Evolutionary conservation across 2,888 invertebrate genomes (phyloP), one percentile per base, ranked within the genome.

Genomic region (Himalopsyche japonica): DNA sequence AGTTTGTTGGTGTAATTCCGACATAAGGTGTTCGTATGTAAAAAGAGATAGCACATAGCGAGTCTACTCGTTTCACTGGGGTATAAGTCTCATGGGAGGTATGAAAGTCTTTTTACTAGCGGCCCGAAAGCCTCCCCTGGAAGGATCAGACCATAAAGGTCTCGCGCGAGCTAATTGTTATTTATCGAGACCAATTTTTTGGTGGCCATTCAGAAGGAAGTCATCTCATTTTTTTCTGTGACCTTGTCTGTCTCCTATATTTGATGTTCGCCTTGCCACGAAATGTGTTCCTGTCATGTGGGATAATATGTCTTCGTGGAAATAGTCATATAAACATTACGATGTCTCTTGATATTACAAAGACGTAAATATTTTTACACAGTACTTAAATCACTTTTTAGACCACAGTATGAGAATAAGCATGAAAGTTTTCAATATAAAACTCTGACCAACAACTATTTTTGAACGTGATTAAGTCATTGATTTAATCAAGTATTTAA

Each of bases 121-220:
- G 24, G 77, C 27, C 30, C 37, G 20, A 70, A 27, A 70, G 70
- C 70, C 70, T 70, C 12, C 27, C 30, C 70, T 15, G 78, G 64
- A 80, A 78, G 81, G 81, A 84, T 81, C 57, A 81, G 81, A 64
- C 49, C 81, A 78, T 84, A 84, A 84, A 84, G 81, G 78, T 77
- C 84, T 81, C 57, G 24, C 77, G 77, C 24, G 49, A 64, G 84
- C 84, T 84, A 84, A 84, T 84, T 84, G 84, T 84, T 84, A 84
- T 84, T 81, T 81, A 84, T 84, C 78, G 84, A 70, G 37, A 84
- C 57, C 84, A 84, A 84, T 84, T 81, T 84, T 81, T 81, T 57
- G 70, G 32, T 76, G 49, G 84, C 64, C 18, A 24, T 77, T 47
- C 48, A 20, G 37, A 37, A 37, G 8, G 64, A 84, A 77, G 76